These are phyloP conservation scores for Drosophila baimaii DNA, from an alignment of 1,140 invertebrate species.

Conservation along the genomic window DNA sequence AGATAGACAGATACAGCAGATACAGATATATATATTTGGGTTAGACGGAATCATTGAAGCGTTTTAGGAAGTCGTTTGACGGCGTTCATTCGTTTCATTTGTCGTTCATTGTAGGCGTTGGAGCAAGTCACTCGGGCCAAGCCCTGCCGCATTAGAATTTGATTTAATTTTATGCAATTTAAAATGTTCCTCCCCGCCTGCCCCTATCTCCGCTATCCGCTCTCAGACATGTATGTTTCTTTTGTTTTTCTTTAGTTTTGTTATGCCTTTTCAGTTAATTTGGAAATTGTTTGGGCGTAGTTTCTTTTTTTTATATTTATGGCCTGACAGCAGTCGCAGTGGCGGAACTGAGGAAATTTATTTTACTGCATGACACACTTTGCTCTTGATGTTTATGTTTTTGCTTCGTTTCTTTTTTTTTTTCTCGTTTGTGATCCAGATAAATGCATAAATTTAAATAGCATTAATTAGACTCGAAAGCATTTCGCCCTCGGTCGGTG, in stretches of 20 bases:
- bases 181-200: conserved; percentile 51
- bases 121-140: conserved; percentile 50
- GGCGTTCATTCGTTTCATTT: conserved; percentile 53
- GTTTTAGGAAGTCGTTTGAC: conserved; percentile 77
- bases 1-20: conserved; percentile 11
- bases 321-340: conserved; percentile 63
- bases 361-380: conserved; percentile 72
- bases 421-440: conserved; percentile 35
- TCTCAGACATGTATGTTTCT: conserved; percentile 40
- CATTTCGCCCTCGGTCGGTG: conserved; percentile 26
- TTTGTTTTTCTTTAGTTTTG: conserved; percentile 55
- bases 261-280: conserved; percentile 52
- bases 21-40: conserved; percentile 49
- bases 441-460: conserved; percentile 71
- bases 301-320: conserved; percentile 64
- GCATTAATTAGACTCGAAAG: conserved; percentile 57
- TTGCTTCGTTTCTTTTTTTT: conserved; percentile 16
- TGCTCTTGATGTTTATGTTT: conserved; percentile 55
- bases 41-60: conserved; percentile 80
- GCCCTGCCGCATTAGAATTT: conserved; percentile 78
- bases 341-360: conserved; percentile 65
- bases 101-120: conserved; percentile 68
- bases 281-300: conserved; percentile 76
- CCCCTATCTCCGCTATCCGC: neutral
- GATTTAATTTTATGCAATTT: conserved; percentile 82